Base-by-base conservation (phyloP, 2,113 vertebrate genomes). In the Malurus elegans region DNA sequence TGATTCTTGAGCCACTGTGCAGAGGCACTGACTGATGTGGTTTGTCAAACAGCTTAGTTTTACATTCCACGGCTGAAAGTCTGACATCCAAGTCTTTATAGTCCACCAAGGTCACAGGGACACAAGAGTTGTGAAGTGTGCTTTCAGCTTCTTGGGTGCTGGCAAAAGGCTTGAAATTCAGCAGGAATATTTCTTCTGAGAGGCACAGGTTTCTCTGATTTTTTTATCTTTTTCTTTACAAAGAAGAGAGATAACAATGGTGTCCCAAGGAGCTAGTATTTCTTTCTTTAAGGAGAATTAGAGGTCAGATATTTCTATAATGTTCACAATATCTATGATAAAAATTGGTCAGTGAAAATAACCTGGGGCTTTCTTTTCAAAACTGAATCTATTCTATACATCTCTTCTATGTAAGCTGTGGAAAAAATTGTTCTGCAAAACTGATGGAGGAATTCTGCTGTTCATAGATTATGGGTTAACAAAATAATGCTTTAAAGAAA, bases 31-130 rank as follows among this genome's bases (percentile, higher is more conserved):
- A 81, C 87, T 95, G 76, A 92, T 82, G 62, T 70, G 72, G 56
- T 88, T 93, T 94, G 92, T 90, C 18, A 18, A 88, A 93, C 26
- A 95, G 75, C 86, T 95, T 75, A 79, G 74, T 95, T 94, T 96
- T 92, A 92, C 90, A 88, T 88, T 96, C 72, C 75, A 67, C 17
- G 65, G 75, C 69, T 90, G 69, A 94, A 88, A 92, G 57, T 72
- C 88, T 94, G 92, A 96, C 91, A 96, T 78, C 58, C 34, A 53
- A 65, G 42, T 67, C 90, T 95, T 96, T 86, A 79, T 38, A 92
- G 72, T 81, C 48, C 76, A 79, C 72, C 72, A 95, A 92, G 92
- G 95, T 95, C 93, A 88, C 36, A 65, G n/a, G 65, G 75, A 88
- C 32, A 45, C 53, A 26, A 45, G 67, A 85, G 28, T n/a, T 93